Percentiles rank a stretch among this genome's conserved stretches.
phyloP scores from a whole-genome alignment of 2,888 invertebrate genomes.

The Acheta domesticus region DNA sequence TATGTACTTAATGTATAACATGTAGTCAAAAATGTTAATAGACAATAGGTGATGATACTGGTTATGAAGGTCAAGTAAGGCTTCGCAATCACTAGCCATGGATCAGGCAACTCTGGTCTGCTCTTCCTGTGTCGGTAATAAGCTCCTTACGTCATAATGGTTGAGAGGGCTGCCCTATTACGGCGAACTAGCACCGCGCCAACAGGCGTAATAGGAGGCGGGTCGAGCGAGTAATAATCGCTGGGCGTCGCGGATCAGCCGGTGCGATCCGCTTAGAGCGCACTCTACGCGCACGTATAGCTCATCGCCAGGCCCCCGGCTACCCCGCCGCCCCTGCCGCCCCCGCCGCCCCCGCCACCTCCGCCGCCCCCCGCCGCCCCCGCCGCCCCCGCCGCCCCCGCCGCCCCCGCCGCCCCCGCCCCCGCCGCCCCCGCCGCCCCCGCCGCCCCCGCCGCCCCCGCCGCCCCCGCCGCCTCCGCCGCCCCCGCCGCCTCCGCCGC shows the following conservation, averaged over 20 bases:
- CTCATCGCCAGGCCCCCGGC: not conserved
- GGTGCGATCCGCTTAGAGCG: not conserved
- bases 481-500: not conserved
- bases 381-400: not conserved
- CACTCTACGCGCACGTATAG: not conserved
- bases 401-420: not conserved
- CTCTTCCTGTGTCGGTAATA: not conserved
- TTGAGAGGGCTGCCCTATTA: not conserved
- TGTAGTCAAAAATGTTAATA: too few species aligned
- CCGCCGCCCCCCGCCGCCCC: not conserved
- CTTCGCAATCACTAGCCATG: too few species aligned
- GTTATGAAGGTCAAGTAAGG: too few species aligned
- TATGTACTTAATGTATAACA: too few species aligned
- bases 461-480: not conserved
- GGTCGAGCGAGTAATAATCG: not conserved
- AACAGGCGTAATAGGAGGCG: not conserved
- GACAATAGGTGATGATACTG: too few species aligned
- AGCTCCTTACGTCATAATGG: conserved; percentile 7
- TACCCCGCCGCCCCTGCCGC: not conserved
- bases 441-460: not conserved
- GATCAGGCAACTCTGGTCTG: too few species aligned
- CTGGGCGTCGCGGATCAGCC: not conserved
- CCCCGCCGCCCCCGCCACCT: not conserved
- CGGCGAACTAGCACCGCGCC: not conserved
- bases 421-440: not conserved